Evolutionary conservation across 2,797 vertebrate genomes (phyloP).

Genomic region (Potorous gilbertii): DNA sequence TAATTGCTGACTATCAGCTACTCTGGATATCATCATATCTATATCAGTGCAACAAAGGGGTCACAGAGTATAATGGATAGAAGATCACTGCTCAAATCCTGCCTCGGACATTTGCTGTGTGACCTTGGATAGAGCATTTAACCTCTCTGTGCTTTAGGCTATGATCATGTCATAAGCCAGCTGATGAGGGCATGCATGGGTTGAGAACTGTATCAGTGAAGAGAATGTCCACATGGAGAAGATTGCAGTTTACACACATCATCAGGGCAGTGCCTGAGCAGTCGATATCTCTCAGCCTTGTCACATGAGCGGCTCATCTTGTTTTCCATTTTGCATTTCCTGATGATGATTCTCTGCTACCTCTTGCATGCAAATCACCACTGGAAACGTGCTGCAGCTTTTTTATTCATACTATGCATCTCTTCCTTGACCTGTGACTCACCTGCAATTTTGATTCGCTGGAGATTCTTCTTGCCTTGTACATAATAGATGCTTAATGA

Average conservation of each 20-base stretch:
- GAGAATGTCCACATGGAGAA: background rate
- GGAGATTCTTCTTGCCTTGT: background rate
- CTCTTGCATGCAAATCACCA: background rate
- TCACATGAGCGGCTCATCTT: background rate
- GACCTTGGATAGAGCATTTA: background rate
- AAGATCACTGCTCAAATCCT: background rate
- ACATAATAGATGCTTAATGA: background rate
- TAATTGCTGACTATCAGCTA: background rate
- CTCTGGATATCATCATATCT: background rate
- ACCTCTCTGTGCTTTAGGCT: background rate
- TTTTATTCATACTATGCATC: background rate
- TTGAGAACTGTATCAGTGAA: background rate
- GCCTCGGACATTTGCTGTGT: background rate
- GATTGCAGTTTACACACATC: background rate
- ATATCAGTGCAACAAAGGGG: too few relatives aligned
- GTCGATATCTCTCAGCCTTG: background rate
- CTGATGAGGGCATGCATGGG: background rate
- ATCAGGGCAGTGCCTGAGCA: background rate
- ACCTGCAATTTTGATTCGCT: background rate
- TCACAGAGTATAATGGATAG: background rate
- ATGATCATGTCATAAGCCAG: background rate
- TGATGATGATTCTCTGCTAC: too few relatives aligned
- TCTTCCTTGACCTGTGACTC: background rate
- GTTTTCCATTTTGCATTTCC: background rate
- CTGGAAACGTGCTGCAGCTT: background rate